Evolutionary conservation across 1,140 invertebrate genomes (phyloP).

Genomic region (Bombyx mandarina): DNA sequence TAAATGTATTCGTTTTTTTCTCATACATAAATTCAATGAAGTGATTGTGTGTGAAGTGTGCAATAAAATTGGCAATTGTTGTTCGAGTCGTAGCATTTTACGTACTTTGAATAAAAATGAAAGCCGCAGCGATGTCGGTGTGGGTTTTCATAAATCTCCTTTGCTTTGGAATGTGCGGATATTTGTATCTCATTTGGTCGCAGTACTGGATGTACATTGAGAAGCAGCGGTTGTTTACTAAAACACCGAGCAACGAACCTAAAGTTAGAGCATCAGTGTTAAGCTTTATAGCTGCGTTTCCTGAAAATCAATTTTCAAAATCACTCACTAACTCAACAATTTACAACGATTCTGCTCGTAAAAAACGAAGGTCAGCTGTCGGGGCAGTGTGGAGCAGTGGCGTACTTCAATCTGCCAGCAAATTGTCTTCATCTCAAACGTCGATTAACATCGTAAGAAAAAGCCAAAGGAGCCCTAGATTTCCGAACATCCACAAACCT

Average conservation of each 20-base stretch:
- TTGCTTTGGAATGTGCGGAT: constrained; percentile 79
- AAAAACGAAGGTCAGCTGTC: constrained; percentile 44
- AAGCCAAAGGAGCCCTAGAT: constrained; percentile 67
- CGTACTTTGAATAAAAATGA: constrained; percentile 56
- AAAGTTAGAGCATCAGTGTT: constrained; percentile 26
- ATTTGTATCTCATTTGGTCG: constrained; percentile 79
- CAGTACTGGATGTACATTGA: constrained; percentile 78
- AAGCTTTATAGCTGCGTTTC: constrained; percentile 29
- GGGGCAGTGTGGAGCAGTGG: constrained; percentile 29
- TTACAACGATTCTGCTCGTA: constrained; percentile 24
- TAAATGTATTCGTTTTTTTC: too few species aligned
- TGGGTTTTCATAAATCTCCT: constrained; percentile 80
- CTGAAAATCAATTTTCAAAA: constrained; percentile 36
- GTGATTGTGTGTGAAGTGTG: too few species aligned
- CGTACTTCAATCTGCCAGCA: constrained; percentile 24
- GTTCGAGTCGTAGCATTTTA: too few species aligned
- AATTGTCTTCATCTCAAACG: constrained; percentile 23
- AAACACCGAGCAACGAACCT: constrained; percentile 36
- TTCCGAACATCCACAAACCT: constrained; percentile 70
- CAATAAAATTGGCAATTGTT: too few species aligned
- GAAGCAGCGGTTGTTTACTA: constrained; percentile 59
- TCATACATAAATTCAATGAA: too few species aligned
- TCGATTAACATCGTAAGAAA: constrained; percentile 46
- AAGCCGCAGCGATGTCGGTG: constrained; percentile 75
- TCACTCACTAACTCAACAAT: constrained; percentile 22